These are phyloP conservation scores for Anguilla megastoma DNA, from an alignment of 2,797 vertebrate genomes.

Conservation along the genomic window DNA sequence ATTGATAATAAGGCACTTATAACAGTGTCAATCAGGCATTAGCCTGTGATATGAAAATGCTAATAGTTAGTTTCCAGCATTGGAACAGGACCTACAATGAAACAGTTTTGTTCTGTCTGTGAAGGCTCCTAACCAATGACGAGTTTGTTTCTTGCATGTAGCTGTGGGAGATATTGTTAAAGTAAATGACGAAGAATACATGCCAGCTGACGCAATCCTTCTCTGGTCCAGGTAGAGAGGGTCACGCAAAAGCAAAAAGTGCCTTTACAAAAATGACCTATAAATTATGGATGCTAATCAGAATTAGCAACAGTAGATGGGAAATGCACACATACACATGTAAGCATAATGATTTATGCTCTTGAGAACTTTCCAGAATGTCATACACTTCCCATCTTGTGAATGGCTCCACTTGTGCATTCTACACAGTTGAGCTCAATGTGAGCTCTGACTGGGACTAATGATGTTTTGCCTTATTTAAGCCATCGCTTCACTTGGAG, in stretches of 20 bases:
- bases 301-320: background rate
- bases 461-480: constrained; percentile 16
- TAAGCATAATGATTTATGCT: background rate
- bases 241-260: constrained; percentile 67
- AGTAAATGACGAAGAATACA: constrained; percentile 85
- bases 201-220: constrained; percentile 84
- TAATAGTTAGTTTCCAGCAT: background rate
- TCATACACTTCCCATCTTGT: background rate
- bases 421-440: background rate
- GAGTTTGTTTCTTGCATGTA: constrained; percentile 83
- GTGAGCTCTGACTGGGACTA: background rate
- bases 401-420: background rate
- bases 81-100: background rate
- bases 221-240: constrained; percentile 84
- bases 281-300: background rate
- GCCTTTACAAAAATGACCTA: constrained; percentile 13
- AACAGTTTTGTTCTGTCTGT: background rate
- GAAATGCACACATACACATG: background rate
- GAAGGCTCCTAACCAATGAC: constrained; percentile 73
- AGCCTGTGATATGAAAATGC: background rate
- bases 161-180: constrained; percentile 86
- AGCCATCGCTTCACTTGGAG: constrained; percentile 63
- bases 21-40: too few species aligned
- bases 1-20: background rate
- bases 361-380: constrained; percentile 57